Conservation (phyloP, 2,797 vertebrate species). For the Monodelphis domestica region DNA sequence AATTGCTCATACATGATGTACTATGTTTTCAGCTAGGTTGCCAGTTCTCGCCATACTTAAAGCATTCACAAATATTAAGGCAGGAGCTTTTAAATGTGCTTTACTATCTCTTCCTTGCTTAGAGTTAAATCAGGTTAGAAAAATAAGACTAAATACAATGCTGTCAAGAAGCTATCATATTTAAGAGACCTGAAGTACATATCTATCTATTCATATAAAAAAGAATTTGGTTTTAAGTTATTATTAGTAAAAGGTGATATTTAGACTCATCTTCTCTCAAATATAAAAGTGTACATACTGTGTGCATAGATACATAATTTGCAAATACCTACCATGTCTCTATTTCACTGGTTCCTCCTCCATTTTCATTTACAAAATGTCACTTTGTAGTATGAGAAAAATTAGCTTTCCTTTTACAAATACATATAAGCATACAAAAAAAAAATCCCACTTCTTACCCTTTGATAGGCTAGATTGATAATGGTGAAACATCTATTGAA, state of each 20-base stretch:
- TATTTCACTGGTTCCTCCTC: slow-evolving; percentile 10
- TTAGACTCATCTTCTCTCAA: slow-evolving; percentile 60
- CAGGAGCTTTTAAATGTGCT: slow-evolving; percentile 53
- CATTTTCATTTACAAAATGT: slow-evolving; percentile 45
- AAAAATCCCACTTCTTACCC: slow-evolving; percentile 47
- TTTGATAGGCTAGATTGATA: slow-evolving; percentile 67
- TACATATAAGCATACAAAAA: slow-evolving; percentile 8
- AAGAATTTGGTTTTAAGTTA: slow-evolving; percentile 52
- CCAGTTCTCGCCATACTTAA: slow-evolving; percentile 54
- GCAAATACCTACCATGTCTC: slow-evolving; percentile 59
- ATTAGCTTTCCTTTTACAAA: not conserved
- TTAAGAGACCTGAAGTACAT: slow-evolving; percentile 39
- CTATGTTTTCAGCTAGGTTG: slow-evolving; percentile 45
- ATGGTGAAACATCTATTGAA: slow-evolving; percentile 66
- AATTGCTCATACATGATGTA: slow-evolving; percentile 21
- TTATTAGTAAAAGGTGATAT: slow-evolving; percentile 42
- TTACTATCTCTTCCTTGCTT: not conserved
- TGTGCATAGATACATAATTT: slow-evolving; percentile 4
- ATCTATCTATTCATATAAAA: slow-evolving; percentile 55
- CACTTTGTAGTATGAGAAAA: slow-evolving; percentile 34
- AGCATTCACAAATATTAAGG: slow-evolving; percentile 30
- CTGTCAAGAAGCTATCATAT: slow-evolving; percentile 37
- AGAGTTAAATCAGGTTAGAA: slow-evolving; percentile 3
- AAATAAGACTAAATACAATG: slow-evolving; percentile 57
- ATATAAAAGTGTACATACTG: not conserved